Evolutionary conservation across 2,113 vertebrate genomes (phyloP), one percentile per base, ranked within the genome.

Genomic region (Myodes glareolus): DNA sequence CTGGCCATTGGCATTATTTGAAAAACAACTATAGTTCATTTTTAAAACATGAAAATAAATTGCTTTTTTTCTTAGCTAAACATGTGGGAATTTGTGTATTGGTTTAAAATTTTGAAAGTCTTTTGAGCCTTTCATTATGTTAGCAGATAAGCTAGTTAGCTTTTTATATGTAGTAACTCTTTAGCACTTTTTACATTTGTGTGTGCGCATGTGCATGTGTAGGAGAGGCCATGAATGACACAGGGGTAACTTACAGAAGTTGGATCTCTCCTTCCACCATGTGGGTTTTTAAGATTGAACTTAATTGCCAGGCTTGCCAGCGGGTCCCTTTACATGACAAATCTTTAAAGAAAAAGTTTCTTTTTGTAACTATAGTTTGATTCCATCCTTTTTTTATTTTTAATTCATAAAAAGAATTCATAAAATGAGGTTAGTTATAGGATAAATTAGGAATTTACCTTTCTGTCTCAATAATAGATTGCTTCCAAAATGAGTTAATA

Each of bases 21-120:
- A 82, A 94, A 94, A 95, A 86, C 25, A 94, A 29, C 17, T 94
- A 70, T 45, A 84, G 94, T 90, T 92, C 7, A 94, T 90, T 95
- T 93, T 23, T 58, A 88, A 39, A n/a, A 67, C 36, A 85, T 42
- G 33, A 94, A 92, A 92, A 76, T 92, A 92, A 94, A 73, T 90
- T 90, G 7, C 9, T 94, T 25, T 85, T 85, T 92, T 67, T 21
- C 12, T 67, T 96, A 77, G 85, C 47, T 55, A 94, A 65, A 88
- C 4, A 8, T 75, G 7, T 47, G 90, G 80, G 50, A 16, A 31
- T 85, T 73, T 77, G 16, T 61, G 9, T 75, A 50, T 87, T 77
- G 93, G 12, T 81, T 97, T 95, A 80, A 68, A 72, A 55, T 7
- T 58, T 21, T 17, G 72, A 88, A 95, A 75, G 73, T 27, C 55